Percentiles rank a stretch among this genome's conserved stretches.
Evolutionary conservation across 2,797 vertebrate species (phyloP).

Genomic region (Micrastur ruficollis): DNA sequence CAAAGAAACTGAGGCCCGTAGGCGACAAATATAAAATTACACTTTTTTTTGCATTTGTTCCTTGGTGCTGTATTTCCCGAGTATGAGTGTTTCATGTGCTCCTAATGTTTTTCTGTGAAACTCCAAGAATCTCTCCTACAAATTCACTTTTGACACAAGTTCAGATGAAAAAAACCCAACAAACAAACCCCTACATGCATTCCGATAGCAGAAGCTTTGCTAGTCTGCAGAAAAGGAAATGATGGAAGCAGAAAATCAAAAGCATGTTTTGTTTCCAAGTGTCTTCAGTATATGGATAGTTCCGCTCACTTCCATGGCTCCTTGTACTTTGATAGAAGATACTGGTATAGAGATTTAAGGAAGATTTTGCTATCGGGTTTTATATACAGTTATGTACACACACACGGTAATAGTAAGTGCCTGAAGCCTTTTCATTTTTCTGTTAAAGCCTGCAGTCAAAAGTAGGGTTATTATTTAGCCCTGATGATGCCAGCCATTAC

Average conservation of each 20-base stretch:
- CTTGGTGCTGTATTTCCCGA: background rate
- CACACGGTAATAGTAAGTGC: too few species aligned
- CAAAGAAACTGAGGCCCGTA: background rate
- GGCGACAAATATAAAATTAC: background rate
- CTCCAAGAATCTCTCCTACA: background rate
- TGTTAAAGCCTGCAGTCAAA: background rate
- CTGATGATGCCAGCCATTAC: background rate
- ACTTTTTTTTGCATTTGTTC: background rate
- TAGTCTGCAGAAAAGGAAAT: background rate
- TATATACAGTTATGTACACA: background rate
- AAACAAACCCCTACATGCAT: background rate
- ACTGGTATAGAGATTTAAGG: background rate
- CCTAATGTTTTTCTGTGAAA: background rate
- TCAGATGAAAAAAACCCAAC: background rate
- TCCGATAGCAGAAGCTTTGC: background rate
- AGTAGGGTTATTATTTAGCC: background rate
- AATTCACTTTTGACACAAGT: background rate
- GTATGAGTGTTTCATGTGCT: rapidly evolving
- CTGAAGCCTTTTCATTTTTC: background rate
- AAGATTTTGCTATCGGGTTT: background rate
- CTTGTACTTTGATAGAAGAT: background rate
- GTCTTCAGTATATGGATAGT: background rate
- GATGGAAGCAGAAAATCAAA: background rate
- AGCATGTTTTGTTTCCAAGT: background rate
- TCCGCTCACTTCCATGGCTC: background rate